These are phyloP conservation scores for Mormoops blainvillei DNA, from an alignment of 2,113 vertebrate genomes.

Conservation along the genomic window DNA sequence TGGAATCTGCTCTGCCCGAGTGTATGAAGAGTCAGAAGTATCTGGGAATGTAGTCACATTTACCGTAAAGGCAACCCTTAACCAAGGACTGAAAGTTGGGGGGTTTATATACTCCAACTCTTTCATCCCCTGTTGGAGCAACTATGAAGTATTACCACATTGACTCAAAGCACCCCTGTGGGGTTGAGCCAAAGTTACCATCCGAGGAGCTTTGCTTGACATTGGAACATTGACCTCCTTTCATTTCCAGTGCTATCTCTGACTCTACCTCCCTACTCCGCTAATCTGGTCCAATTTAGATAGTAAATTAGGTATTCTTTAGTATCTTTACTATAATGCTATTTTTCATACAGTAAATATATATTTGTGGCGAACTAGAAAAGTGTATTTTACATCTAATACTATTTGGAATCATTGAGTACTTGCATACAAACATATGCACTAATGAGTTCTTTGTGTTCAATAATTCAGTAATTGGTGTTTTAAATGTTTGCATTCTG, in stretches of 20 bases:
- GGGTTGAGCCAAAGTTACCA: neutral
- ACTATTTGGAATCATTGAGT: neutral
- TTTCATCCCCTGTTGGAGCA: neutral
- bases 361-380: neutral
- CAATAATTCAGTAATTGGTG: conserved; percentile 37
- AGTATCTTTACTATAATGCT: neutral
- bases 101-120: neutral
- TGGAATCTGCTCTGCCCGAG: neutral
- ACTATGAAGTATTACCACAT: neutral
- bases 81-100: neutral
- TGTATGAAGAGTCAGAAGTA: neutral
- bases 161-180: neutral
- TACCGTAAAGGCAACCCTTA: neutral
- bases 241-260: neutral
- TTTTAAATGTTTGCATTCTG: conserved; percentile 23
- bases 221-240: neutral
- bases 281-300: neutral
- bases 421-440: neutral
- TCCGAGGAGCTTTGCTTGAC: neutral
- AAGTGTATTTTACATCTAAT: neutral
- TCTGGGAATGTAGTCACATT: neutral
- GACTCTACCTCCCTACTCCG: neutral
- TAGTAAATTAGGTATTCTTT: neutral
- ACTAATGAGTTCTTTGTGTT: neutral
- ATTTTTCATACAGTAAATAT: neutral